These are phyloP conservation scores for Galemys pyrenaicus DNA, from an alignment of 2,113 vertebrate genomes.

Conservation along the genomic window DNA sequence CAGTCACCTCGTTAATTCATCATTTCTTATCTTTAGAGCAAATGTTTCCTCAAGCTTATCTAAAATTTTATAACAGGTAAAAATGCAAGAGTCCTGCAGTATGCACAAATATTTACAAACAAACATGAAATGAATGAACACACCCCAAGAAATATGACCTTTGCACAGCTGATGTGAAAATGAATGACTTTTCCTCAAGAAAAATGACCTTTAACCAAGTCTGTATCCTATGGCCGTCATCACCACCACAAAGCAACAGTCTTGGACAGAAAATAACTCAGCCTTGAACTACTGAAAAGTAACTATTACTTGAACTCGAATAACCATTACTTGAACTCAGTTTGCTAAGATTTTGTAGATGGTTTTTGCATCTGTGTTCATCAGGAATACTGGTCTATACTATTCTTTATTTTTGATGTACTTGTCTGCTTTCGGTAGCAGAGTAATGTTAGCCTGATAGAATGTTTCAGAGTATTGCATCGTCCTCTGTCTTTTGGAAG, in stretches of 20 bases:
- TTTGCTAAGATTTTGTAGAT: not conserved
- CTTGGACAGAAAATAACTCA: conserved; percentile 13
- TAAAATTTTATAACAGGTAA: conserved; percentile 76
- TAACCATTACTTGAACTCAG: no score
- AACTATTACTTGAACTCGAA: not conserved
- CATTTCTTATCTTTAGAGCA: conserved; percentile 69
- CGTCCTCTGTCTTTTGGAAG: no score
- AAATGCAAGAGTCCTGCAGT: conserved; percentile 57
- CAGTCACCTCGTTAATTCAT: conserved; percentile 75
- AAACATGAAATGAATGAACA: conserved; percentile 53
- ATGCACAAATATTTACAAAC: conserved; percentile 77
- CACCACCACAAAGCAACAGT: conserved; percentile 20
- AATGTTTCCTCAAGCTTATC: conserved; percentile 66
- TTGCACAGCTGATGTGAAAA: conserved; percentile 55
- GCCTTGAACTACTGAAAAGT: not conserved
- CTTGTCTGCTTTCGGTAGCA: no score
- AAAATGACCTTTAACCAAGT: conserved; percentile 74
- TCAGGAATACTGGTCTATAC: not conserved
- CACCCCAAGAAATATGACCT: conserved; percentile 66
- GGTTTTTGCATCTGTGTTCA: not conserved
- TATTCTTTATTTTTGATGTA: no score
- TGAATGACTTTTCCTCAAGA: conserved; percentile 38
- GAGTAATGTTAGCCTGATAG: no score
- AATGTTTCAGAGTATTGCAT: no score
- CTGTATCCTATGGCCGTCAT: not conserved